phyloP scores from a whole-genome alignment of 2,888 invertebrate genomes.

The Lepetodrilus schrolli region DNA sequence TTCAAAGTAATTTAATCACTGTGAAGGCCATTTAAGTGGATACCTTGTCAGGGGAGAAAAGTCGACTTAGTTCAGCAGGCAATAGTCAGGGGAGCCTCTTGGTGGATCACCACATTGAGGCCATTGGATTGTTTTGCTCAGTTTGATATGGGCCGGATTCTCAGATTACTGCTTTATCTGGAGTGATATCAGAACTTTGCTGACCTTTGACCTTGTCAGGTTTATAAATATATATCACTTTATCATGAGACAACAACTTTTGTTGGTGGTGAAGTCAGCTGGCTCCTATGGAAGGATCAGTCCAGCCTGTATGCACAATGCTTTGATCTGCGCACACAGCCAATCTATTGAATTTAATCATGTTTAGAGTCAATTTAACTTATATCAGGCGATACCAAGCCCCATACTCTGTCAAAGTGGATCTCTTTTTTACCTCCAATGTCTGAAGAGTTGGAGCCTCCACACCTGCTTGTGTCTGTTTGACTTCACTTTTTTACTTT shows the following conservation, averaged over 20 bases:
- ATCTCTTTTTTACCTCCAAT: neutral
- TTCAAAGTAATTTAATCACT: constrained; percentile 47
- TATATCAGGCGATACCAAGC: constrained; percentile 17
- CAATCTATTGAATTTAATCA: constrained; percentile 17
- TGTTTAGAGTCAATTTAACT: constrained; percentile 21
- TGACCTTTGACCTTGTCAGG: constrained; percentile 15
- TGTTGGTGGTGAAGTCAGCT: constrained; percentile 65
- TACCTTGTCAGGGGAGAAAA: constrained; percentile 20
- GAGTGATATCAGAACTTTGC: constrained; percentile 20
- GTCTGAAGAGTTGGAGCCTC: neutral
- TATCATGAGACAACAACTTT: constrained; percentile 17
- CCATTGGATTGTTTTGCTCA: neutral
- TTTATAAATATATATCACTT: constrained; percentile 29
- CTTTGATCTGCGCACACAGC: constrained; percentile 14
- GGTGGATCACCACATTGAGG: neutral
- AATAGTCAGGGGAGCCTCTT: neutral
- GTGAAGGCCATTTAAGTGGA: constrained; percentile 26
- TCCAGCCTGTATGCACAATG: neutral
- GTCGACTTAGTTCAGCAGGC: neutral
- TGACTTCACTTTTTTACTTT: neutral
- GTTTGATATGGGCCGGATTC: constrained; percentile 2
- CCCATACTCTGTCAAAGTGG: neutral
- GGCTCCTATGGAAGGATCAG: neutral
- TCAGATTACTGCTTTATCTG: constrained; percentile 24
- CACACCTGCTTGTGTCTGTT: constrained; percentile 16